phyloP scores from a whole-genome alignment of 2,888 invertebrate genomes.

The Caenorhabditis sp. region DNA sequence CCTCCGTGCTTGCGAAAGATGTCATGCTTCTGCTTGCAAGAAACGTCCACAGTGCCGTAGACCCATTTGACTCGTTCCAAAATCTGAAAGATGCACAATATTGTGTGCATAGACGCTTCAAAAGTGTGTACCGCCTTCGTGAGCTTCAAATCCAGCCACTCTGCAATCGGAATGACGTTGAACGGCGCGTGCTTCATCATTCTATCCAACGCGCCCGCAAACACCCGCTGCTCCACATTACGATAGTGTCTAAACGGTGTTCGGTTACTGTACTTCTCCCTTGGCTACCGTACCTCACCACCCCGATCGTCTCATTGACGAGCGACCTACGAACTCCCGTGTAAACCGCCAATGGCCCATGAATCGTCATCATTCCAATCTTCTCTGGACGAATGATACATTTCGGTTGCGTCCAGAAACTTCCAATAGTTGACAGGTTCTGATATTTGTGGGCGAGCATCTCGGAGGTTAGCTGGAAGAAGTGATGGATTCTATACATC shows the following conservation, averaged over 20 bases:
- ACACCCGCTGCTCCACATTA: constrained; percentile 32
- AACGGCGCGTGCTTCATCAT: constrained; percentile 36
- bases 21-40: constrained; percentile 18
- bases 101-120: too few species aligned
- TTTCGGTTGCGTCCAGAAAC: constrained; percentile 34
- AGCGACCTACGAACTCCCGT: constrained; percentile 15
- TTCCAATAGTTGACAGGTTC: constrained; percentile 25
- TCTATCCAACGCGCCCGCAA: constrained; percentile 20
- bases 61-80: constrained; percentile 31
- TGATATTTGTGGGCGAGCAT: constrained; percentile 33
- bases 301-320: constrained; percentile 27
- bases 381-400: constrained; percentile 49
- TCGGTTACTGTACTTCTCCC: too few species aligned
- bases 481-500: too few species aligned
- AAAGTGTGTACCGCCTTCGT: constrained; percentile 8
- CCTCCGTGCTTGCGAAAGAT: constrained; percentile 11
- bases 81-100: constrained; percentile 12
- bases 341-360: constrained; percentile 19
- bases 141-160: constrained; percentile 24
- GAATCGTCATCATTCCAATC: constrained; percentile 37
- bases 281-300: constrained; percentile 27
- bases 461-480: constrained; percentile 6
- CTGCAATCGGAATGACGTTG: constrained; percentile 6
- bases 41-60: constrained; percentile 8
- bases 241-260: constrained; percentile 44